Evolutionary conservation across 1,140 invertebrate species (phyloP).

Genomic region (Atta colombica): DNA sequence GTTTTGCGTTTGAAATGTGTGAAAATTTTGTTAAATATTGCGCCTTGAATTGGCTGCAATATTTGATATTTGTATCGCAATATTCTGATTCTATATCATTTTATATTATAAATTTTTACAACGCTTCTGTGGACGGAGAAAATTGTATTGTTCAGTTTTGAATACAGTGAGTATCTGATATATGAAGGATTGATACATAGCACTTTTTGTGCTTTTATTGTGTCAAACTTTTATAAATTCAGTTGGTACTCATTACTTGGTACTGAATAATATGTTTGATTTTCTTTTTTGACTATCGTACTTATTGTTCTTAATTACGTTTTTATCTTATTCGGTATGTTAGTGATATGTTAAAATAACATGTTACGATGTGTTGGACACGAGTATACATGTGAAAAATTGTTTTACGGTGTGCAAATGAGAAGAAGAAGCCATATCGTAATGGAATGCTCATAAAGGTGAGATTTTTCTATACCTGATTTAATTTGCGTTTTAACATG

Average conservation of each 20-base stretch:
- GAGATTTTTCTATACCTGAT: slow-evolving; percentile 58
- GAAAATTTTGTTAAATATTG: not conserved
- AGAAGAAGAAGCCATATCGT: slow-evolving; percentile 58
- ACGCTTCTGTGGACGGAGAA: slow-evolving; percentile 1
- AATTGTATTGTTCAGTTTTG: slow-evolving; percentile 32
- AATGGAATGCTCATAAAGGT: slow-evolving; percentile 63
- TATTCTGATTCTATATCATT: not conserved
- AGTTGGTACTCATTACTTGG: not conserved
- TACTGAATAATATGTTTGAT: slow-evolving; percentile 17
- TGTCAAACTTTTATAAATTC: slow-evolving; percentile 18
- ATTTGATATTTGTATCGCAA: not conserved
- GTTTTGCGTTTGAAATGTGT: not conserved
- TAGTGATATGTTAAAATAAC: not conserved
- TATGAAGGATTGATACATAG: slow-evolving; percentile 10
- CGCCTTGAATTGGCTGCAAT: slow-evolving; percentile 42
- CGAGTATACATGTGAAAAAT: not conserved
- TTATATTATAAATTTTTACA: not conserved
- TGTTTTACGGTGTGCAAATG: slow-evolving; percentile 15
- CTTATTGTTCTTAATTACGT: not conserved
- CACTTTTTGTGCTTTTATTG: slow-evolving; percentile 22
- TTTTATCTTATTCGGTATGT: not conserved
- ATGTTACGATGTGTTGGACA: not conserved
- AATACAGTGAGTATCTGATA: not conserved
- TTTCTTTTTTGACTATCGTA: not conserved
- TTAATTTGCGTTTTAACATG: slow-evolving; percentile 60